Evolutionary conservation across 2,797 vertebrate genomes (phyloP), one percentile per base, ranked within the genome.

Genomic region (Spondyliosoma cantharus): DNA sequence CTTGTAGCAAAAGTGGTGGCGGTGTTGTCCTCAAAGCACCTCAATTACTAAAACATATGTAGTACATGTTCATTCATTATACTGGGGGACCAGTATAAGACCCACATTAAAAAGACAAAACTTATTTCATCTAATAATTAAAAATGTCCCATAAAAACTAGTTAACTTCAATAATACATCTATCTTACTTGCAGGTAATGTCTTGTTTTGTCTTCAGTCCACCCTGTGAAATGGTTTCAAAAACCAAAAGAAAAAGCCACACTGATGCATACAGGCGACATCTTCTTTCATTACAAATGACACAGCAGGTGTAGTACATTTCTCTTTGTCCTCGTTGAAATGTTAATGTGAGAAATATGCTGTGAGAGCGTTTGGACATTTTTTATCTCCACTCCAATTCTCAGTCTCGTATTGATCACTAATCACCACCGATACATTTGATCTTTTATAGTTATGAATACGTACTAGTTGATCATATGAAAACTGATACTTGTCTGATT

Each of bases 231-330:
- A 62, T 16, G 14, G 24, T 48, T 68, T 24, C 42, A 15, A 37
- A 74, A 79, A 59, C 65, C 54, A 78, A 11, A 37, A 49, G 48
- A 63, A 50, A 54, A 54, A 53, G 67, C 58, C 62, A 79, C 14
- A 42, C 45, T 58, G 74, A 37, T 72, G 62, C 74, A 80, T 72
- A 50, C 52, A 45, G 53, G 29, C 2, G 24, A 78, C 20, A 61
- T 49, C 59, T 52, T 64, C 25, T 22, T 59, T 52, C 57, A 75
- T 71, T 45, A n/a, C 50, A 52, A 60, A 60, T 67, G 78, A 73
- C 70, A 72, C 76, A 78, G 64, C 72, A 72, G 15, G 60, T 67
- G 58, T 14, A 71, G 52, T 54, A 66, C 54, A 73, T 59, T 54
- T 67, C 8, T 80, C 32, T 27, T 25, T 22, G 52, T 42, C 9